Evolutionary conservation across 2,797 vertebrate genomes (phyloP), one percentile per base, ranked within the genome.

Genomic region (Philypnodon macrostomus): DNA sequence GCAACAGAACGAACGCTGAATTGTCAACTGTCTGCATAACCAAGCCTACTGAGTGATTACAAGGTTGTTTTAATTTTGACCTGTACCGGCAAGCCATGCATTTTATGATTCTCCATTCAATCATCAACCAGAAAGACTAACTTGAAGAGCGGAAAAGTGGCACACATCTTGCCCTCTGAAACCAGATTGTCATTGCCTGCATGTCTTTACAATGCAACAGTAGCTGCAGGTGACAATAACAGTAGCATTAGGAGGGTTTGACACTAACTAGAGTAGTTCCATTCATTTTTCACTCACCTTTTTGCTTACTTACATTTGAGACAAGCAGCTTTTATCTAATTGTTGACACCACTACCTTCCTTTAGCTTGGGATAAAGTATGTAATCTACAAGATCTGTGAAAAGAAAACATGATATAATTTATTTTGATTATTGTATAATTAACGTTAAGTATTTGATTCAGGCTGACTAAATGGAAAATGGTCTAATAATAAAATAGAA

Each of bases 91-190:
- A 51, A 39, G 42, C 65, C 13, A 23, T 38, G 32, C 31, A 41
- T 75, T 75, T 77, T 72, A 77, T 69, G 37, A 62, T 47, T 34
- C 42, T 4, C 34, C 4, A 13, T 73, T 77, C 47, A 79, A 85
- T 84, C 34, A 85, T 68, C 50, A 55, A 65, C 73, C 29, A 21
- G 7, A 49, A 51, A 34, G 30, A 16, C 11, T 17, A 48, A 47
- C 41, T 39, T 21, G 16, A 19, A 15, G 30, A 32, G 12, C 3
- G 5, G 50, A 37, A 58, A 10, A 38, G 40, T 14, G 16, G 9
- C 19, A 21, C 36, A 18, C 33, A 40, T 23, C 36, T 57, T 5
- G 41, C 39, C 58, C 17, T 45, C 17, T 42, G 39, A 44, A 66
- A 27, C 12, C n/a, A 5, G 23, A n/a, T 11, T 1, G 7, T 32